Base-by-base conservation (phyloP, 2,888 invertebrate genomes). In the Hetaerina titia region DNA sequence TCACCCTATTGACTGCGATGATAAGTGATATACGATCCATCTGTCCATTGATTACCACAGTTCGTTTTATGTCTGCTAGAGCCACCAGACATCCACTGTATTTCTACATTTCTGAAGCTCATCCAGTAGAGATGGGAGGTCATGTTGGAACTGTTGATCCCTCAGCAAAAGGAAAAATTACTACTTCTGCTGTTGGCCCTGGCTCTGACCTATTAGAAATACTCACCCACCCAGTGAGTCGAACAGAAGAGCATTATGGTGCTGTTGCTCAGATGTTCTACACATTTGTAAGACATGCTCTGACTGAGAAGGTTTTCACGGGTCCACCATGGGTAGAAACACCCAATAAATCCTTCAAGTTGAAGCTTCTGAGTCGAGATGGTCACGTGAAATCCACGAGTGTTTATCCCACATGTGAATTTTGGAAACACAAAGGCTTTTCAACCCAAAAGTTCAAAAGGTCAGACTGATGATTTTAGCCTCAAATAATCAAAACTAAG, bases 1-100 rank as follows among this genome's bases (percentile, higher is more conserved):
- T 98, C 97, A 95, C 97, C 95, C 98, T 98, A 60, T 96, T 98
- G 89, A 97, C 98, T 31, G 97, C 98, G 94, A 97, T 98, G 97
- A 98, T 98, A 56, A 98, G 98, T 0, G 98, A 98, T 95, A 98
- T 98, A 56, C 97, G 98, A 95, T 98, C 98, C 4, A 97, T 98
- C 92, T 99, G 99, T 96, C 99, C 99, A 1, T 96, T 99, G 94
- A 97, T 98, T 89, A 97, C 97, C 19, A 97, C 98, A 94, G 98
- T 98, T 19, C 97, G 97, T 11, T 25, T 69, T 22, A 69, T 69
- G 13, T 92, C 92, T 19, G 25, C 63, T 8, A 69, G 22, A 56
- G 92, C 92, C 22, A 57, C 22, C 11, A 74, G 69, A 31, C 22
- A 31, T 19, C 74, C 92, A 0, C 19, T 92, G 6, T 92, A 92